These are phyloP conservation scores for Peromyscus aztecus DNA, from an alignment of 2,797 vertebrate genomes.

Conservation along the genomic window DNA sequence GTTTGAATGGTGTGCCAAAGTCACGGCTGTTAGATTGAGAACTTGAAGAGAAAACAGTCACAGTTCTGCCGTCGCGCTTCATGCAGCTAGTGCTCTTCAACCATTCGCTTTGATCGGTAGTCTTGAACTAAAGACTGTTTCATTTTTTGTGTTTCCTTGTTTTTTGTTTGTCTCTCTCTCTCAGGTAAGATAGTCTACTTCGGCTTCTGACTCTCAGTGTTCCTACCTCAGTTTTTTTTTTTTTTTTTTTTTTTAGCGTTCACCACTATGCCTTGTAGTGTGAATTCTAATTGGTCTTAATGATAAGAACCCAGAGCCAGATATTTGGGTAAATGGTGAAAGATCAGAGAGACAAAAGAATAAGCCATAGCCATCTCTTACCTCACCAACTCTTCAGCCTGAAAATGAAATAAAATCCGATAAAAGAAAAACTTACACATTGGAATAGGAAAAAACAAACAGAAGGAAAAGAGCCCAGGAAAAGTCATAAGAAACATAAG, in stretches of 20 bases:
- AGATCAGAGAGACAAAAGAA: too few species aligned
- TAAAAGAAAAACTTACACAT: neutral
- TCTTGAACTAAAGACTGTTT: neutral
- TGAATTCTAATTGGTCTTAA: too few species aligned
- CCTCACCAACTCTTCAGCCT: too few species aligned
- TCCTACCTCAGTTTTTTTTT: neutral
- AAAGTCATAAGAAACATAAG: neutral
- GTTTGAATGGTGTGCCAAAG: conserved; percentile 8
- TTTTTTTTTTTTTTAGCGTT: neutral
- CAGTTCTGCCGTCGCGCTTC: neutral
- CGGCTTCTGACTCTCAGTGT: neutral
- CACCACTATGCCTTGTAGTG: neutral
- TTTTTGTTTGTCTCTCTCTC: neutral
- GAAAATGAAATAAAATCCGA: neutral
- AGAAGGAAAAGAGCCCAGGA: neutral
- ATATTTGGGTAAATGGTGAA: too few species aligned
- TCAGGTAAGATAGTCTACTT: neutral
- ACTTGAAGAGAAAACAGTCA: neutral
- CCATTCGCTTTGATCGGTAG: neutral
- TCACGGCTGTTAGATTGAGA: neutral
- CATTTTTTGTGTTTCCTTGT: neutral
- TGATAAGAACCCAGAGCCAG: too few species aligned
- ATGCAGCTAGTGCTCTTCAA: conserved; percentile 50
- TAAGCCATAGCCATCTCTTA: too few species aligned
- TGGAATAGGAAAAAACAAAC: neutral